Conservation (phyloP, 2,797 vertebrate genomes). For the Masticophis lateralis region DNA sequence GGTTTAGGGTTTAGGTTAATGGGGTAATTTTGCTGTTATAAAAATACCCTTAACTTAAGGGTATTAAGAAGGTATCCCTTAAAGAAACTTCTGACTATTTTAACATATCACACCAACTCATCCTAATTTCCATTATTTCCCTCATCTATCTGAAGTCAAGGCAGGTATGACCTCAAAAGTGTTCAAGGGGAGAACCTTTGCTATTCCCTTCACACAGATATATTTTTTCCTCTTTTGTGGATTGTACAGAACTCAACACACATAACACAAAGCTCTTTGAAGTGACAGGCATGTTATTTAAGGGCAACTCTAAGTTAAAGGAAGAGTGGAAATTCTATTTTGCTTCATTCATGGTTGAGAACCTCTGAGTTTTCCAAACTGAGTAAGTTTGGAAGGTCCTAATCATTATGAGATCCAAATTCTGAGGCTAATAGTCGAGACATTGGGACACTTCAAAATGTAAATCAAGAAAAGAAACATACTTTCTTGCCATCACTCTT, state of each 20-base stretch:
- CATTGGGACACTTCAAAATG: background rate
- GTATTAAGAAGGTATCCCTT: background rate
- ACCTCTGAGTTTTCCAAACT: background rate
- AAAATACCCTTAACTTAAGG: background rate
- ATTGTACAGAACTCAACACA: rapidly evolving
- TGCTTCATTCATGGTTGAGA: background rate
- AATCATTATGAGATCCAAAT: background rate
- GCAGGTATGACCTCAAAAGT: background rate
- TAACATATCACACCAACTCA: background rate
- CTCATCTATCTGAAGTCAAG: background rate
- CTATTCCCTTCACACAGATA: background rate
- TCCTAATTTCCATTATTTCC: background rate
- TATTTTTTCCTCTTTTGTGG: rapidly evolving
- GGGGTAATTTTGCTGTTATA: background rate
- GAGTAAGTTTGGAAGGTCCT: background rate
- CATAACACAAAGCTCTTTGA: background rate
- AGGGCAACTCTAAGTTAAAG: background rate
- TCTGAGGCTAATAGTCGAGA: background rate
- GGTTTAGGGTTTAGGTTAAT: background rate
- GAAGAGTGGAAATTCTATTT: background rate
- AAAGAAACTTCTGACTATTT: background rate
- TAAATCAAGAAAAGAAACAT: background rate
- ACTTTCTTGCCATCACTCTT: background rate
- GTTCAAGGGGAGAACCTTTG: background rate
- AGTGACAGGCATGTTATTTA: rapidly evolving